phyloP scores from a whole-genome alignment of 2,888 invertebrate species.

The Eumerus sabulonum region DNA sequence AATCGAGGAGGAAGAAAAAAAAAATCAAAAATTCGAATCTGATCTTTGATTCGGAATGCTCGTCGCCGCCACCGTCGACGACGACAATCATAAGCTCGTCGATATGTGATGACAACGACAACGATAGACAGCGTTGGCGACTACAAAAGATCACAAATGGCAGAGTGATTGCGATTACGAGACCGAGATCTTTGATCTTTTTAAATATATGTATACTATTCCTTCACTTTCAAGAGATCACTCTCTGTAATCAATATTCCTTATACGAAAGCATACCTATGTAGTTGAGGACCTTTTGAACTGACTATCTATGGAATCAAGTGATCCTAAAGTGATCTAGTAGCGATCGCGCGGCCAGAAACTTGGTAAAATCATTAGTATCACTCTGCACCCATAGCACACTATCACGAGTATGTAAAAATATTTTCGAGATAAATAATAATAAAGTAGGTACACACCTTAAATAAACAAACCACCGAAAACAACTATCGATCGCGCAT shows the following conservation, averaged over 20 bases:
- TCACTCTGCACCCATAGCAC: slow-evolving; percentile 23
- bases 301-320: too few species aligned
- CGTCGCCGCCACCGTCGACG: too few species aligned
- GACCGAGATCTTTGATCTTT: slow-evolving; percentile 75
- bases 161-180: slow-evolving; percentile 71
- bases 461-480: slow-evolving; percentile 70
- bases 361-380: neutral
- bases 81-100: slow-evolving; percentile 24
- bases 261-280: neutral
- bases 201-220: slow-evolving; percentile 36
- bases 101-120: slow-evolving; percentile 8
- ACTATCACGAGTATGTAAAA: too few species aligned
- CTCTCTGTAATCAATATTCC: slow-evolving; percentile 40
- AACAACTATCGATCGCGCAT: slow-evolving; percentile 70
- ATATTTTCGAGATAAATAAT: slow-evolving; percentile 29
- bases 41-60: slow-evolving; percentile 39
- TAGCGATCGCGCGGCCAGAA: too few species aligned
- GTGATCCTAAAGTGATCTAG: too few species aligned
- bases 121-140: slow-evolving; percentile 14
- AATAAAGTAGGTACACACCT: slow-evolving; percentile 68
- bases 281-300: slow-evolving; percentile 30
- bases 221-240: slow-evolving; percentile 74
- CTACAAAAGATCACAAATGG: slow-evolving; percentile 41
- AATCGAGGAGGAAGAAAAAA: neutral
- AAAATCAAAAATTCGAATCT: slow-evolving; percentile 41